Conservation (phyloP, 1,140 invertebrate species). For the Ceratitis capitata region DNA sequence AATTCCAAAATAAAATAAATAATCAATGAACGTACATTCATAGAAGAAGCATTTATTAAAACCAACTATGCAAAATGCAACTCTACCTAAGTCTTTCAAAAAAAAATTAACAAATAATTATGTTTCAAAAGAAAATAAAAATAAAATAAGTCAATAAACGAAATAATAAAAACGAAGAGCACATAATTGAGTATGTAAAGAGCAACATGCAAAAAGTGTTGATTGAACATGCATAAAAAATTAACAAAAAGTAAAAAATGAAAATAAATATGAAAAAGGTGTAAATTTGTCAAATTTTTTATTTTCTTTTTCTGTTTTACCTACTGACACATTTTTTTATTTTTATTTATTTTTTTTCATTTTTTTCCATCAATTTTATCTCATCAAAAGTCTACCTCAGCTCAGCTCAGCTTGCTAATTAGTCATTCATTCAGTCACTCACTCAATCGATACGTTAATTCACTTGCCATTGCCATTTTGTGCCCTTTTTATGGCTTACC, state of each 20-base stretch:
- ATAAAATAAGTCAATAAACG: neutral
- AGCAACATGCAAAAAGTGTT: neutral
- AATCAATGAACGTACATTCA: neutral
- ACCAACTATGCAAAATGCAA: neutral
- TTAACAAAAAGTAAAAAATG: neutral
- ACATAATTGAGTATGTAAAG: neutral
- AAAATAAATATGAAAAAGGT: neutral
- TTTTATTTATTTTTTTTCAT: too few relatives aligned
- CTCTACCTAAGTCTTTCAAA: neutral
- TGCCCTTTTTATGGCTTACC: neutral
- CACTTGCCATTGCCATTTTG: neutral
- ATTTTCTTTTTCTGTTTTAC: neutral
- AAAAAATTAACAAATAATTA: neutral
- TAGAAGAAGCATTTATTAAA: neutral
- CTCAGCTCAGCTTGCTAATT: neutral
- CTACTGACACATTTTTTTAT: neutral
- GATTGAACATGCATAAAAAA: neutral
- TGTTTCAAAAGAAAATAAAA: neutral
- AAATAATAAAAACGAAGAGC: neutral
- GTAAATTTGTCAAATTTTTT: neutral
- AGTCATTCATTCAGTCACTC: neutral
- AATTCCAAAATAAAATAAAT: neutral
- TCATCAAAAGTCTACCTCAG: neutral
- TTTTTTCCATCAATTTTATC: neutral
- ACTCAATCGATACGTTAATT: neutral